Base-by-base conservation (phyloP, 2,888 invertebrate genomes). In the Amphipyra berbera region DNA sequence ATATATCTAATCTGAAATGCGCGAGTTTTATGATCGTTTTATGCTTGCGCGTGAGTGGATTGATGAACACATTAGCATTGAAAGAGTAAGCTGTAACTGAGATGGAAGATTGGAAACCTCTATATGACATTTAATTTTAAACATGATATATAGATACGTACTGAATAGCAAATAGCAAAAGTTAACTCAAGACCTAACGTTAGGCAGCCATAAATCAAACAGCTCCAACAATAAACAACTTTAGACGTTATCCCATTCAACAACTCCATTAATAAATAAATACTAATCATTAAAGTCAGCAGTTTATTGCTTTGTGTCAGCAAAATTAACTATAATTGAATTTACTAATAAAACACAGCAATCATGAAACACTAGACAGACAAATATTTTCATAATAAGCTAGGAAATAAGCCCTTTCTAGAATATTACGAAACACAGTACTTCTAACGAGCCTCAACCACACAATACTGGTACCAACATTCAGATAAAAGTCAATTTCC, bases 1-100 rank as follows among this genome's bases (percentile, higher is more conserved):
- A 72, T 72, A 64, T 66, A 69, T 75, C 72, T 73, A 79, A 73
- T 79, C 80, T 68, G 46, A 64, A 77, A 69, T 73, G 73, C 62
- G 67, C 69, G 49, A 68, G 66, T 76, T 73, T 76, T 68, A 78
- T 61, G 65, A 69, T 61, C 61, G 53, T 61, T 67, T 62, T 60
- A 72, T 66, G 65, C 69, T 42, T 68, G 77, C 65, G 73, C 73
- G 68, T 63, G 66, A 67, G 67, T 58, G 70, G 53, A 77, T 68
- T 76, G 64, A 76, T 77, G 72, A 71, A 50, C 79, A 61, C 47
- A 66, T 68, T 68, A 71, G 55, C 63, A 66, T 66, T 63, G 49
- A 62, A 71, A 73, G 54, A 76, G 64, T 56, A 46, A 70, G 63
- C 72, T 33, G 71, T 57, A 55, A 62, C 50, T 30, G 59, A 21